Percentiles rank a stretch among this genome's conserved stretches.
Conservation (phyloP, 2,888 invertebrate species). For the Monochamus alternatus region DNA sequence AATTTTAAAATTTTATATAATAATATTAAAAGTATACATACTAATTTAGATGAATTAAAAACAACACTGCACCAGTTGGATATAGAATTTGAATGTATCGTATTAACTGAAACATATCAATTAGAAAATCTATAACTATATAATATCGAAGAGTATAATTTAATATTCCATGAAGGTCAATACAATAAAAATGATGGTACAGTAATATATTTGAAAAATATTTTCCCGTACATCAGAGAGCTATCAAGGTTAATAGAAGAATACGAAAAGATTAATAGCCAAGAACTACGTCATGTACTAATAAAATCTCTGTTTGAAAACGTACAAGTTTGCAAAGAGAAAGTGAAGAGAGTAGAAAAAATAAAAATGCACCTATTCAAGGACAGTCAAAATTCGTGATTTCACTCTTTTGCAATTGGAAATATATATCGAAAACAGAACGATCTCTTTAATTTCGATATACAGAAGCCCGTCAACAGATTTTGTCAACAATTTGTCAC, state of each 20-base stretch:
- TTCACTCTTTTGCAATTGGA: neutral
- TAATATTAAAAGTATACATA: too few species aligned
- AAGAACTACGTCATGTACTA: too few species aligned
- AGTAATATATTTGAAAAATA: neutral
- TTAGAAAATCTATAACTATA: neutral
- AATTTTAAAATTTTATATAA: too few species aligned
- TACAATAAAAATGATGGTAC: constrained; percentile 9
- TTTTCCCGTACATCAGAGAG: neutral
- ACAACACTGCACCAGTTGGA: too few species aligned
- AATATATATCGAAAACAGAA: neutral
- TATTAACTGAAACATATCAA: constrained; percentile 14
- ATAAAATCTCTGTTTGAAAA: too few species aligned
- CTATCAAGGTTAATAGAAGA: too few species aligned
- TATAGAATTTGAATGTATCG: constrained; percentile 6
- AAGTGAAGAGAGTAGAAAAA: too few species aligned
- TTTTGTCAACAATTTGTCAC: neutral
- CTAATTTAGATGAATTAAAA: too few species aligned
- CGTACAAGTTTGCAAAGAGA: too few species aligned
- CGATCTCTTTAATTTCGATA: neutral
- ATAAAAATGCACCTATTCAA: too few species aligned
- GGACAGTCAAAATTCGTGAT: neutral
- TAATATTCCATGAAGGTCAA: neutral
- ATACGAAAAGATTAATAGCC: too few species aligned
- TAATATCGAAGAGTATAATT: neutral
- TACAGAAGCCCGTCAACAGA: neutral